phyloP scores from a whole-genome alignment of 2,113 vertebrate species.

The Vidua macroura region DNA sequence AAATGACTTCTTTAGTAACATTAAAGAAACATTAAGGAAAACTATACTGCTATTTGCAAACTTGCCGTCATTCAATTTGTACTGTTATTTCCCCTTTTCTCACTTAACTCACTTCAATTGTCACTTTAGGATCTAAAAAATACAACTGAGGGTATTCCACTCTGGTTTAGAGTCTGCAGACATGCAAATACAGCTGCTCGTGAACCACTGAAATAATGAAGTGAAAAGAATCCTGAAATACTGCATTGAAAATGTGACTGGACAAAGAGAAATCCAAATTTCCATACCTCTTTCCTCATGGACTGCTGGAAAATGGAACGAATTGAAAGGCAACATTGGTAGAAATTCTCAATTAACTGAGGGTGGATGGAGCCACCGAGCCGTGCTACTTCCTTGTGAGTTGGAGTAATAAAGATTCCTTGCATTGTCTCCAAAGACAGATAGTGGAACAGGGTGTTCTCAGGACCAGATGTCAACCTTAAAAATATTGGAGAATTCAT shows the following conservation, averaged over 20 bases:
- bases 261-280: neutral
- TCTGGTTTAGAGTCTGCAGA: neutral
- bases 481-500: neutral
- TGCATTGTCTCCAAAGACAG: constrained; percentile 89
- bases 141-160: neutral
- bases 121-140: neutral
- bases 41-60: neutral
- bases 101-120: neutral
- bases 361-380: constrained; percentile 88
- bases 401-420: constrained; percentile 94
- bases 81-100: neutral
- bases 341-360: constrained; percentile 91
- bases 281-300: constrained; percentile 77
- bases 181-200: neutral
- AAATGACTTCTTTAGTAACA: neutral
- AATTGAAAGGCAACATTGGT: constrained; percentile 95
- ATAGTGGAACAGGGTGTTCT: constrained; percentile 96
- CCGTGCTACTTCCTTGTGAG: constrained; percentile 85
- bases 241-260: neutral
- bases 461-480: constrained; percentile 89
- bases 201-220: neutral
- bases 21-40: neutral
- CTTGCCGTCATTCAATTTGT: neutral
- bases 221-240: neutral
- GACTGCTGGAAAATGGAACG: constrained; percentile 87